Evolutionary conservation across 2,888 invertebrate species (phyloP), one percentile per base, ranked within the genome.

Genomic region (Chironomus tentans): DNA sequence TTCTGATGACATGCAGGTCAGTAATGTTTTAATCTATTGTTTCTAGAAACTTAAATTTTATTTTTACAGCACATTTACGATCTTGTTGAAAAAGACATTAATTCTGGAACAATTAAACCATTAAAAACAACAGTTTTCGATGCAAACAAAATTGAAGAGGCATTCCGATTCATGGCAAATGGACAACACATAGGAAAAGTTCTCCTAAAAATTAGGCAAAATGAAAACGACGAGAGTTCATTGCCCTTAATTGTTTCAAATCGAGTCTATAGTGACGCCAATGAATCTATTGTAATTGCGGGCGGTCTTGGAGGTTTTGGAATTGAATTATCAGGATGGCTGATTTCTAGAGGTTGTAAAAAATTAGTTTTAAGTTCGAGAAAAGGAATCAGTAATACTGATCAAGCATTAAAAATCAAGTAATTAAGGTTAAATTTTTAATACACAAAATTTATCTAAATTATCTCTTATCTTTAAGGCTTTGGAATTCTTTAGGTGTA

Each of bases 271-370:
- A 83, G 82, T 46, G 80, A 80, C 7, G 78, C 80, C 0, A 77
- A 81, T 7, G 72, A 80, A 13, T 79, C 79, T 10, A 88, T 92
- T 84, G 80, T 92, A 0, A 87, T 92, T 4, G 85, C 90, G 1
- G 92, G 93, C 10, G 96, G 97, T 68, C 86, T 97, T 0, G 97
- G 97, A 65, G 97, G 97, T 0, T 94, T 97, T 81, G 97, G 97
- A 5, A 85, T 97, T 70, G 97, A 97, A 82, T 83, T 97, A 70
- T 90, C 91, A 0, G 92, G 94, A 80, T 95, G 94, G 94, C 84
- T 98, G 80, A 87, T 95, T 70, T 82, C 92, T 73, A 87, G 95
- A 78, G 96, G 95, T 0, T 95, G 92, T 0, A 88, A 85, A 79
- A 91, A 92, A 78, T 79, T 97, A 12, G 87, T 96, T 1, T 86